A percentile compares a stretch with the other conserved stretches of the same genome.
phyloP scores from a whole-genome alignment of 30 jellyfish, hydroid and myxozoan genomes.

The Hydractinia symbiolongicarpus region DNA sequence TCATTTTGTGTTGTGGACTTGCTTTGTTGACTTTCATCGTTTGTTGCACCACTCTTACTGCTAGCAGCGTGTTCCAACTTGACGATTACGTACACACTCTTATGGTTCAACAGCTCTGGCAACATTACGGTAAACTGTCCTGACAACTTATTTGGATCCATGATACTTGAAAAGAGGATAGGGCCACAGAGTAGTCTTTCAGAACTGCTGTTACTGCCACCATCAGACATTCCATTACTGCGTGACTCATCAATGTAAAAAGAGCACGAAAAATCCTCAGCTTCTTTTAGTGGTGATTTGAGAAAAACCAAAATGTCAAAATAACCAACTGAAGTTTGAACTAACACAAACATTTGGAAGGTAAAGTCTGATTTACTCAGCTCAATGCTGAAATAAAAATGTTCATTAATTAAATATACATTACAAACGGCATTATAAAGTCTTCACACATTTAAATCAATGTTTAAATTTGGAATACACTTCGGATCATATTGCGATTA shows the following conservation, averaged over 20 bases:
- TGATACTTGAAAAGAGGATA: conserved; percentile 27
- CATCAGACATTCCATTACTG: conserved; percentile 30
- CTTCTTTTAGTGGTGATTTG: conserved; percentile 13
- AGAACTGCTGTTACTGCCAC: conserved; percentile 2
- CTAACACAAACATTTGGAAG: conserved; percentile 56
- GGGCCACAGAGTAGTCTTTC: conserved; percentile 62
- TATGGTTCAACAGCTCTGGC: conserved; percentile 47
- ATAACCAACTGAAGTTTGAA: conserved; percentile 70
- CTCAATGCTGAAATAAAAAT: conserved; percentile 12
- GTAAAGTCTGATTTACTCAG: conserved; percentile 34
- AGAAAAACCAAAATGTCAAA: conserved; percentile 45
- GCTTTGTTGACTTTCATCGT: not conserved
- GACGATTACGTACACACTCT: conserved; percentile 44
- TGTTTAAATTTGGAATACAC: too few species aligned
- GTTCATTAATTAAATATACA: not conserved
- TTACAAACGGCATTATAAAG: not conserved
- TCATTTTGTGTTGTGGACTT: not conserved
- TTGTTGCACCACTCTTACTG: not conserved
- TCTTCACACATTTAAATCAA: too few species aligned
- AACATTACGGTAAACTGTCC: conserved; percentile 49
- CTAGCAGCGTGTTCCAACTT: conserved; percentile 27
- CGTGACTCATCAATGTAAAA: conserved; percentile 24
- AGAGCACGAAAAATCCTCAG: conserved; percentile 35
- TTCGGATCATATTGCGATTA: too few species aligned
- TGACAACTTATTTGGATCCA: conserved; percentile 1